Percentiles rank a stretch among this genome's conserved stretches.
Evolutionary conservation across 2,888 invertebrate species (phyloP).

Genomic region (Plemyria rubiginata): DNA sequence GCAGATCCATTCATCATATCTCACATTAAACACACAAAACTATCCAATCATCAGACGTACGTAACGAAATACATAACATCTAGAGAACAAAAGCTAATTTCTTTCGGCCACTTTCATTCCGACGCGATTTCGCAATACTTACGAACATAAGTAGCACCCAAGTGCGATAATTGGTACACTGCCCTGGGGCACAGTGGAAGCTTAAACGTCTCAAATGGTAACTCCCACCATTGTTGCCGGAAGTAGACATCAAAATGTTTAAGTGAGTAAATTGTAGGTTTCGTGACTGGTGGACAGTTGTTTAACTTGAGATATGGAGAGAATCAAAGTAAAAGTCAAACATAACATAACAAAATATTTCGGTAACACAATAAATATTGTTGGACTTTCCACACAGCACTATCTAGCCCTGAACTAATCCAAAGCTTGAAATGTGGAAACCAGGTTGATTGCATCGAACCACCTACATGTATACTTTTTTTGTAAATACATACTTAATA

Average conservation of each 20-base stretch:
- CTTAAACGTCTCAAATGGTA: conserved; percentile 20
- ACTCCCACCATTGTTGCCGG: conserved; percentile 40
- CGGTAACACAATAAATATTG: too few relatives aligned
- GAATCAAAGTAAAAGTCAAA: neutral
- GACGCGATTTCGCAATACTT: conserved; percentile 34
- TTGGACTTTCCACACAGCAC: too few relatives aligned
- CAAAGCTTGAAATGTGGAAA: too few relatives aligned
- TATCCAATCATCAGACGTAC: conserved; percentile 33
- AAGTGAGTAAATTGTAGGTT: conserved; percentile 16
- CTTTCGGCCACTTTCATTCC: conserved; percentile 33
- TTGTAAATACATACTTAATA: too few relatives aligned
- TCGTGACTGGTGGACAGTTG: neutral
- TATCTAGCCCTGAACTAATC: too few relatives aligned
- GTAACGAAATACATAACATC: conserved; percentile 36
- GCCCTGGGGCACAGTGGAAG: conserved; percentile 27
- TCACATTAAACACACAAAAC: conserved; percentile 19
- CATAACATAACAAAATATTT: neutral
- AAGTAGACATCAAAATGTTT: conserved; percentile 24
- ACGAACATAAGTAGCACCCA: conserved; percentile 28
- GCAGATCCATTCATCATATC: conserved; percentile 23
- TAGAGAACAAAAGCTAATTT: conserved; percentile 36
- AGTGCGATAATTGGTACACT: conserved; percentile 33
- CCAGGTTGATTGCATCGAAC: too few relatives aligned
- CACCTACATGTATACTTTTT: too few relatives aligned
- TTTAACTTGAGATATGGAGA: neutral